Percentiles rank a stretch among this genome's conserved stretches.
Evolutionary conservation across 2,888 invertebrate species (phyloP).

Genomic region (Lumbricus terrestris): DNA sequence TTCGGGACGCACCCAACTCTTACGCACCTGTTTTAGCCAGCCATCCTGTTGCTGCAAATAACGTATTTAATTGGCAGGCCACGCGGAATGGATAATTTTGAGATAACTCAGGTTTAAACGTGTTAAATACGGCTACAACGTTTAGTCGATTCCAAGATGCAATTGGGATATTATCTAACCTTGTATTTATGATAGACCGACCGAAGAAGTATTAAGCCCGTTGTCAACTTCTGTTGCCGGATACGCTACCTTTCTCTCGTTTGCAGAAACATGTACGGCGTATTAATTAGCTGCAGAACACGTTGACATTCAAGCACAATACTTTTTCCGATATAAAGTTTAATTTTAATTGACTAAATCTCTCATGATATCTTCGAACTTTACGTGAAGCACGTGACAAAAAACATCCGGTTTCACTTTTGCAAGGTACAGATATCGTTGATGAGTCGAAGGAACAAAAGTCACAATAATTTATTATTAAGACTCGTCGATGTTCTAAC

Average conservation of each 20-base stretch:
- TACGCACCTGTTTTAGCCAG: not conserved
- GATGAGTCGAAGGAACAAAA: no score
- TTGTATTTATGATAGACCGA: not conserved
- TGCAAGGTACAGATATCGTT: not conserved
- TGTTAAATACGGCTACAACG: not conserved
- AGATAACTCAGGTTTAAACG: not conserved
- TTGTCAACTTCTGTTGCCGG: not conserved
- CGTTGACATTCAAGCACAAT: not conserved
- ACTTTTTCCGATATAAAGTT: not conserved
- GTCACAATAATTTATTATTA: no score
- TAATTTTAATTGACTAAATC: not conserved
- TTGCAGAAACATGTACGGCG: not conserved
- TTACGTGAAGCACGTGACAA: not conserved
- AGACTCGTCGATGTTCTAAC: no score
- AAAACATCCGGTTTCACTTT: not conserved
- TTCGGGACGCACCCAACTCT: no score
- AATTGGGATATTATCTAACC: not conserved
- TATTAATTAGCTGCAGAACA: not conserved
- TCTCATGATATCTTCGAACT: not conserved
- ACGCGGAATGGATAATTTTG: not conserved
- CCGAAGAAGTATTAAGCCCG: not conserved
- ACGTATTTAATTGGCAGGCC: not conserved
- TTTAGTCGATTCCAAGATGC: not conserved
- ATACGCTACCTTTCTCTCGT: not conserved
- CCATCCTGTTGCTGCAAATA: not conserved